These are phyloP conservation scores for Lasioglossum figueresi DNA, from an alignment of 2,888 invertebrate genomes.

Conservation along the genomic window DNA sequence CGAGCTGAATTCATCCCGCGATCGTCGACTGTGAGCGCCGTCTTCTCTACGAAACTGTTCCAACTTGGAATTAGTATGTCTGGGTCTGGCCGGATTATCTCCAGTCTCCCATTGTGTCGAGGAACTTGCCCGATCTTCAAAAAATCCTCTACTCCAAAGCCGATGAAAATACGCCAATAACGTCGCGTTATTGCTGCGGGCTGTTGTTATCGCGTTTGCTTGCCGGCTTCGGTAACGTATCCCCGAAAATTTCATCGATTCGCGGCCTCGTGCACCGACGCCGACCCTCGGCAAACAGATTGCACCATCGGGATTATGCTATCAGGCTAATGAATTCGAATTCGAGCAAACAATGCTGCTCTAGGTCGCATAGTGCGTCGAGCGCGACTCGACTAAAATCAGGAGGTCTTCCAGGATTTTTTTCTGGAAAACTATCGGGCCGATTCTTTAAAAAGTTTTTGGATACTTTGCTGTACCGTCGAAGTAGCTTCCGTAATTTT, in stretches of 20 bases:
- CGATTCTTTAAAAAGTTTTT: not conserved
- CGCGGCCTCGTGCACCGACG: not conserved
- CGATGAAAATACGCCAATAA: not conserved
- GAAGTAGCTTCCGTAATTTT: not conserved
- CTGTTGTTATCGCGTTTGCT: not conserved
- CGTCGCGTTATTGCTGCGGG: not conserved
- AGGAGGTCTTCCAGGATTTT: not conserved
- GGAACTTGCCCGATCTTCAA: not conserved
- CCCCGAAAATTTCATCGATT: slow-evolving; percentile 16
- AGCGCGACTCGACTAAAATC: not conserved
- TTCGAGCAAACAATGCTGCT: slow-evolving; percentile 22
- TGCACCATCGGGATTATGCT: slow-evolving; percentile 9
- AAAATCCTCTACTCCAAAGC: not conserved
- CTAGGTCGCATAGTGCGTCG: not conserved
- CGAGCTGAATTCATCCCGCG: slow-evolving; percentile 46
- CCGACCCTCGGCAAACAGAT: not conserved
- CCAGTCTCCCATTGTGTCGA: not conserved
- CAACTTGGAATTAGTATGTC: slow-evolving; percentile 22
- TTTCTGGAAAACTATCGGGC: not conserved
- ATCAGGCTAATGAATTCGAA: slow-evolving; percentile 13
- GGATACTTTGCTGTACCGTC: not conserved
- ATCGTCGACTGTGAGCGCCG: slow-evolving; percentile 32
- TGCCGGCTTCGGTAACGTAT: not conserved
- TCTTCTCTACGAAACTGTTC: slow-evolving; percentile 26
- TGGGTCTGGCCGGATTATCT: not conserved